Evolutionary conservation across 2,113 vertebrate species (phyloP), one percentile per base, ranked within the genome.

Genomic region (Morone saxatilis): DNA sequence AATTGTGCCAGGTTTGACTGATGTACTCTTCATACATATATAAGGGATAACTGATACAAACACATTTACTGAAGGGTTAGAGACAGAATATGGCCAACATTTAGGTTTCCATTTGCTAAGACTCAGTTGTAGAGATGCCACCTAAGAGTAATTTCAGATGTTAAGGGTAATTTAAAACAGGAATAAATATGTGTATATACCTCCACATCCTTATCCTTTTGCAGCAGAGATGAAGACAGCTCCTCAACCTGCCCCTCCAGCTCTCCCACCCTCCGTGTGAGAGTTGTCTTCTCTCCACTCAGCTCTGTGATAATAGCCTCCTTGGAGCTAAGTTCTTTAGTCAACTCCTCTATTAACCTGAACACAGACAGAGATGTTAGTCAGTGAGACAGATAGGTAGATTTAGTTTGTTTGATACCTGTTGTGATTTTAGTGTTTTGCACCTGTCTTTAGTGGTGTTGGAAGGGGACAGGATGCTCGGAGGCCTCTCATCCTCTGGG

Each of bases 321-420:
- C 84, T 96, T 97, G 84, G 92, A 82, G 14, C 57, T 81, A 71
- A 98, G 95, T n/a, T 95, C 95, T 81, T 80, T 93, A 19, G 86
- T 95, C 93, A 97, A 93, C 83, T 97, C 96, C 81, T 97, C 92
- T 0, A 97, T 97, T 68, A 93, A 93, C 88, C 98, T 98, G 90
- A 47, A 88, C 6, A 73, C 20, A 86, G 56, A 78, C 63, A 83
- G 54, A 79, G 14, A 31, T 31, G 31, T 43, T 11, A 1, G 25
- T 66, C 76, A 82, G 40, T 57, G 40, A 59, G 31, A 56, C 25
- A 22, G 10, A 16, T 8, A 5, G 14, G 51, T 59, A 11, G 3
- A 50, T 77, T 62, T 53, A 17, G 41, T 48, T 63, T 25, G 62
- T 47, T 74, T 17, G 14, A 6, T 61, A 11, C 11, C 36, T 3